Evolutionary conservation across 2,888 invertebrate species (phyloP).

Genomic region (Sturmia bella): DNA sequence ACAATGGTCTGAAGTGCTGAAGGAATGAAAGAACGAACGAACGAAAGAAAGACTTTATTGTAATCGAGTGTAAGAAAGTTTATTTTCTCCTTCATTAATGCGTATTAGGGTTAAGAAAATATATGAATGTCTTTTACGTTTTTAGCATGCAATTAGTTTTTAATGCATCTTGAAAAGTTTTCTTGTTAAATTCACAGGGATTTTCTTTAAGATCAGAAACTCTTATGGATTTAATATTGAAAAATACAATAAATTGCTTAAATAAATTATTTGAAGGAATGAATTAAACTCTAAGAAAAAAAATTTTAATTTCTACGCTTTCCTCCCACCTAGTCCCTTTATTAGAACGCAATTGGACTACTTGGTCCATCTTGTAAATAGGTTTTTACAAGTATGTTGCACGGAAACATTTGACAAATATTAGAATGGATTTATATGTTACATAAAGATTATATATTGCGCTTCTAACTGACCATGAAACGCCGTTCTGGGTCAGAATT

Average conservation of each 20-base stretch:
- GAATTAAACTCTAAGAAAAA: too few species aligned
- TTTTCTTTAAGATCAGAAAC: background rate
- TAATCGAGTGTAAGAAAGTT: conserved; percentile 49
- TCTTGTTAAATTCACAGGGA: conserved; percentile 14
- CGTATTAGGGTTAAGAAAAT: conserved; percentile 52
- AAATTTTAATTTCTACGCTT: too few species aligned
- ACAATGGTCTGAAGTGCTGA: conserved; percentile 38
- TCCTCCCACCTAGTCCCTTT: too few species aligned
- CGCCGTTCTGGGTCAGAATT: too few species aligned
- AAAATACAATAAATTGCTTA: background rate
- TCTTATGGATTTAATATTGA: conserved; percentile 4
- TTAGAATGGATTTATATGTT: too few species aligned
- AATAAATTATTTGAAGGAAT: too few species aligned
- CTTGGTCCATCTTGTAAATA: too few species aligned
- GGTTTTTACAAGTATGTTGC: too few species aligned
- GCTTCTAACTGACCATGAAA: too few species aligned
- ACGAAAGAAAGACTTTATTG: conserved; percentile 33
- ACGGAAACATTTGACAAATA: too few species aligned
- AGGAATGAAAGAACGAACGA: conserved; percentile 3
- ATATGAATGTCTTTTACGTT: conserved; percentile 40
- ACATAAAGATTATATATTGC: too few species aligned
- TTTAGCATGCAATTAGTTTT: conserved; percentile 64
- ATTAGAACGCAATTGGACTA: too few species aligned
- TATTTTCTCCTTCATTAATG: conserved; percentile 41
- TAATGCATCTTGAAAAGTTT: conserved; percentile 65